These are phyloP conservation scores for Herpailurus yagouaroundi DNA, from an alignment of 2,113 vertebrate species.

Conservation along the genomic window DNA sequence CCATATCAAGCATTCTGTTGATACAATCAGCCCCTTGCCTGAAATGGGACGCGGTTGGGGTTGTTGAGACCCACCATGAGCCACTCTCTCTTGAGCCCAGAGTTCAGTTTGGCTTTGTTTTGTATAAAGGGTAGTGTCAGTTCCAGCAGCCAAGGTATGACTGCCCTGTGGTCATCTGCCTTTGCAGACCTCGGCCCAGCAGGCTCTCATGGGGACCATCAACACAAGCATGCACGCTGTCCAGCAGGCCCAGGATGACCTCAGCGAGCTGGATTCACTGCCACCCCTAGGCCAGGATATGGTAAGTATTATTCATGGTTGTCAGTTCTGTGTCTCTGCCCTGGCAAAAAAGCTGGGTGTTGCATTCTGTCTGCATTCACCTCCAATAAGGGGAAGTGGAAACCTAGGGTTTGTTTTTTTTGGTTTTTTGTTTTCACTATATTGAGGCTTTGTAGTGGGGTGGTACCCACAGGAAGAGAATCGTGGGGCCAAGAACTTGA, in stretches of 20 bases:
- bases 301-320: conserved; percentile 85
- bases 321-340: neutral
- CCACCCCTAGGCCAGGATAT: conserved; percentile 98
- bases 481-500: neutral
- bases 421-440: neutral
- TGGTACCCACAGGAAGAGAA: neutral
- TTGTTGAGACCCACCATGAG: neutral
- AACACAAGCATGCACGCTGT: conserved; percentile 98
- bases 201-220: conserved; percentile 99
- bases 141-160: neutral
- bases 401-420: neutral
- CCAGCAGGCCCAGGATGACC: conserved; percentile 95
- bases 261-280: conserved; percentile 93
- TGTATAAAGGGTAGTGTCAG: neutral
- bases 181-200: conserved; percentile 95
- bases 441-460: neutral
- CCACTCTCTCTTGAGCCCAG: neutral
- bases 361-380: neutral
- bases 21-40: neutral
- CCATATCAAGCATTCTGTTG: conserved; percentile 28
- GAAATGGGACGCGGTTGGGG: neutral
- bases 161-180: neutral
- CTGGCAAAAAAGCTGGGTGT: neutral
- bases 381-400: neutral
- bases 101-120: neutral